A percentile compares a stretch with the other conserved stretches of the same genome.
Conservation (phyloP, 2,888 invertebrate genomes). For the Agrotis puta region DNA sequence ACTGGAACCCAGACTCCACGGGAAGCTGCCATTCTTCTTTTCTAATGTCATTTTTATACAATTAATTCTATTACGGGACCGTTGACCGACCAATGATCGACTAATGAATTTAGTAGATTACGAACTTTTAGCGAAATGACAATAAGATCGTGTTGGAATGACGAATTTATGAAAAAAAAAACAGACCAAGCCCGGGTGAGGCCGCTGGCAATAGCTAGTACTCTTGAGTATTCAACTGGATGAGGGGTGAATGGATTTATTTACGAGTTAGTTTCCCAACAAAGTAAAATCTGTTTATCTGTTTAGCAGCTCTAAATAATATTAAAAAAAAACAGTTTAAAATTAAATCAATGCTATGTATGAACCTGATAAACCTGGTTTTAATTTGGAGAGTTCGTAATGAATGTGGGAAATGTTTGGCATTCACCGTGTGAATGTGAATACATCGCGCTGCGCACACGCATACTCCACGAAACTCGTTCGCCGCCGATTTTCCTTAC, state of each 20-base stretch:
- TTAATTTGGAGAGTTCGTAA: conserved; percentile 11
- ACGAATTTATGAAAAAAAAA: no score
- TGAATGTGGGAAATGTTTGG: conserved; percentile 15
- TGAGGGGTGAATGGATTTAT: no score
- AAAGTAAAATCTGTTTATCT: not conserved
- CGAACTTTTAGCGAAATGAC: no score
- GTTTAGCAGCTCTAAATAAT: not conserved
- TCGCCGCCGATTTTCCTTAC: conserved; percentile 16
- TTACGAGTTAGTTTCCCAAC: not conserved
- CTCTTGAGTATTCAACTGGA: not conserved
- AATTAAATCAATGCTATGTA: not conserved
- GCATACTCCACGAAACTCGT: conserved; percentile 7
- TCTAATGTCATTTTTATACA: no score
- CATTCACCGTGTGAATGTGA: conserved; percentile 11
- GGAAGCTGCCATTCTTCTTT: no score
- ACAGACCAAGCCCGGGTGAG: no score
- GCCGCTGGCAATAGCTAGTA: no score
- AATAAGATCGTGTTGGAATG: no score
- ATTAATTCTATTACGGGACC: no score
- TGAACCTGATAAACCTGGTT: conserved; percentile 13
- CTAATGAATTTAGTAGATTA: no score
- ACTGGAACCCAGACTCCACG: no score
- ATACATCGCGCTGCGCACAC: not conserved
- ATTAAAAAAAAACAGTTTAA: conserved; percentile 7
- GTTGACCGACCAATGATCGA: no score